Conservation (phyloP, 2,797 vertebrate genomes). For the Chrosomus eos region DNA sequence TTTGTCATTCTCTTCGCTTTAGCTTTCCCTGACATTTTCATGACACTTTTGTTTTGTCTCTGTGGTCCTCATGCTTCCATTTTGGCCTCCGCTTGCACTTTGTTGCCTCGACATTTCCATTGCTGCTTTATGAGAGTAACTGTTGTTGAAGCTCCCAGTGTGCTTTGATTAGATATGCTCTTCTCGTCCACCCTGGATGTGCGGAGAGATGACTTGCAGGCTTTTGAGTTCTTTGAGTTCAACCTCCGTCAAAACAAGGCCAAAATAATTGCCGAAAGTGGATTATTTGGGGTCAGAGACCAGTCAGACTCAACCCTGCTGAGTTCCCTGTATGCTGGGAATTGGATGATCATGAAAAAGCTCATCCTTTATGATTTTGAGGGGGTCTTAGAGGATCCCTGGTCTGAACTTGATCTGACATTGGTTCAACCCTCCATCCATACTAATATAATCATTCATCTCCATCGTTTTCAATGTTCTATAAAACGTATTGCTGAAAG, state of each 20-base stretch:
- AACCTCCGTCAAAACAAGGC: neutral
- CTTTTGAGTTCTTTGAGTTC: constrained; percentile 21
- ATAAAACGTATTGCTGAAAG: neutral
- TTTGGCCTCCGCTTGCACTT: constrained; percentile 25
- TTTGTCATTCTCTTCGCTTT: constrained; percentile 10
- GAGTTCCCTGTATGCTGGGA: neutral
- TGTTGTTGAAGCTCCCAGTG: neutral
- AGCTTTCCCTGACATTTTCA: constrained; percentile 35
- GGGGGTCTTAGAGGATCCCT: neutral
- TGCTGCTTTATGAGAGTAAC: constrained; percentile 24
- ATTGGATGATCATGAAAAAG: neutral
- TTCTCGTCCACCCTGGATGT: neutral
- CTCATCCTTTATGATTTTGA: neutral
- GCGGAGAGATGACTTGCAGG: neutral
- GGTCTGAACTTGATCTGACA: constrained; percentile 1
- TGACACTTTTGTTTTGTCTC: constrained; percentile 26
- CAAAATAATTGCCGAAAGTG: constrained; percentile 3
- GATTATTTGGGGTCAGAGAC: constrained; percentile 17
- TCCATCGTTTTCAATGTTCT: neutral
- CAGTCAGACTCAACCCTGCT: neutral
- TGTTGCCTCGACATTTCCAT: constrained; percentile 22
- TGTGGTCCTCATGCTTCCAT: neutral
- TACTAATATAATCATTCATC: neutral
- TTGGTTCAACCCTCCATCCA: neutral
- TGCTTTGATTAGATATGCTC: constrained; percentile 31